Conservation (phyloP, 2,888 invertebrate genomes). For the Hypercompe scribonia region DNA sequence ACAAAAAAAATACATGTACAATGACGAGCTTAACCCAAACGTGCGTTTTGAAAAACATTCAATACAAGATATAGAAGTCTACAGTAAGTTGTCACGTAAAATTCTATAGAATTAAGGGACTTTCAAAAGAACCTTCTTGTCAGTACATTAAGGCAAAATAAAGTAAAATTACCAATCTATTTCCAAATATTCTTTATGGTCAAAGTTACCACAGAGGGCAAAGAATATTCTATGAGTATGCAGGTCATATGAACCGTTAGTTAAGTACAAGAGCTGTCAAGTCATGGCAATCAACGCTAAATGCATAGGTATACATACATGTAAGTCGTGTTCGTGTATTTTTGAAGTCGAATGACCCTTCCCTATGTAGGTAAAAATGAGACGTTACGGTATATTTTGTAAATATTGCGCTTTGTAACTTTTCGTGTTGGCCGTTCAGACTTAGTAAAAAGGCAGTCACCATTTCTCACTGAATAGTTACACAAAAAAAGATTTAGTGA, state of each 20-base stretch:
- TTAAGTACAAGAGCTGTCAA: slow-evolving; percentile 32
- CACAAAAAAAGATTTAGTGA: too few relatives aligned
- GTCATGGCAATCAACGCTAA: slow-evolving; percentile 42
- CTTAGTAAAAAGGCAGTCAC: background rate
- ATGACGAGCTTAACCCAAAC: too few relatives aligned
- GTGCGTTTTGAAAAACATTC: too few relatives aligned
- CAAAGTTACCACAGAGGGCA: background rate
- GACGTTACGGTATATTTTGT: too few relatives aligned
- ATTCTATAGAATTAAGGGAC: background rate
- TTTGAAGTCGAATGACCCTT: slow-evolving; percentile 23
- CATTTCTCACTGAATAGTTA: background rate
- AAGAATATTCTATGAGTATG: slow-evolving; percentile 39
- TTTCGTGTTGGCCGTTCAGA: background rate
- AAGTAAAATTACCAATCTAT: background rate
- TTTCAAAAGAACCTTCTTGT: background rate
- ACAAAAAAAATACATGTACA: too few relatives aligned
- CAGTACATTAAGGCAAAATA: background rate
- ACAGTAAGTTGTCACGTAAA: background rate
- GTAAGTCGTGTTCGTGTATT: slow-evolving; percentile 19
- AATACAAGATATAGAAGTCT: background rate
- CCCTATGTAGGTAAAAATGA: background rate
- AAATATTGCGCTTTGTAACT: too few relatives aligned
- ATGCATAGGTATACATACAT: slow-evolving; percentile 28
- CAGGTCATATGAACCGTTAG: slow-evolving; percentile 63
- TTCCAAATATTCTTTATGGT: background rate